Percentiles rank a stretch among this genome's conserved stretches.
These are phyloP conservation scores for Myxocyprinus asiaticus DNA, from an alignment of 2,113 vertebrate genomes.

Conservation along the genomic window DNA sequence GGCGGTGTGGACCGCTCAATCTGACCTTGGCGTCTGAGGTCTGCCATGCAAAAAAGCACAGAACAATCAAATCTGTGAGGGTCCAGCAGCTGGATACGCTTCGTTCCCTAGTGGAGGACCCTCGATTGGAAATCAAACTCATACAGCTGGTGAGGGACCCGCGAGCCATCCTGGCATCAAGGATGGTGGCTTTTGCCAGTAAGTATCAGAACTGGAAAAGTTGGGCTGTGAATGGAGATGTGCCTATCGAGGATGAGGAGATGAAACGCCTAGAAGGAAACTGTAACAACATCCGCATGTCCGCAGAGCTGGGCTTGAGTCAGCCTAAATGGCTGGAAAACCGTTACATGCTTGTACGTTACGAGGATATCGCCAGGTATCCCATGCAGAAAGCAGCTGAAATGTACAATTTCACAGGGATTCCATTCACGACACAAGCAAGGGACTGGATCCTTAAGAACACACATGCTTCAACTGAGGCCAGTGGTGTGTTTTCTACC, in stretches of 20 bases:
- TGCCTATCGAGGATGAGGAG: constrained; percentile 82
- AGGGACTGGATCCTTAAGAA: constrained; percentile 90
- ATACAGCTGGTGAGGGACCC: constrained; percentile 96
- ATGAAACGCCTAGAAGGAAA: constrained; percentile 85
- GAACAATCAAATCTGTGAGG: constrained; percentile 89
- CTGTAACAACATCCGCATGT: constrained; percentile 87
- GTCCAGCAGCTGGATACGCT: constrained; percentile 87
- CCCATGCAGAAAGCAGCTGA: constrained; percentile 89
- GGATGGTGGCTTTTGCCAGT: constrained; percentile 90
- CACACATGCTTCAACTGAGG: constrained; percentile 75
- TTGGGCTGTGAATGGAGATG: constrained; percentile 83
- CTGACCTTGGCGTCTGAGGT: constrained; percentile 85
- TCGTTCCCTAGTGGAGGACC: constrained; percentile 86
- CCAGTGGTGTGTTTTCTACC: constrained; percentile 87
- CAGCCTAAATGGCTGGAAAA: constrained; percentile 85
- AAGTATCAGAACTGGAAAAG: constrained; percentile 92
- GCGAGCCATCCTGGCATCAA: constrained; percentile 88
- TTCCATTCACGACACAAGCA: constrained; percentile 84
- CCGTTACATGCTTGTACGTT: constrained; percentile 93
- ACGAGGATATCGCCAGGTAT: constrained; percentile 89
- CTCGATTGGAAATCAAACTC: constrained; percentile 83
- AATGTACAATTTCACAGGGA: constrained; percentile 90
- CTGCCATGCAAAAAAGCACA: constrained; percentile 84
- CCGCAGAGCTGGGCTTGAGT: constrained; percentile 86
- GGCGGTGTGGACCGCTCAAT: constrained; percentile 89